Evolutionary conservation across 2,797 vertebrate species (phyloP), one percentile per base, ranked within the genome.

Genomic region (Silurus aristotelis): DNA sequence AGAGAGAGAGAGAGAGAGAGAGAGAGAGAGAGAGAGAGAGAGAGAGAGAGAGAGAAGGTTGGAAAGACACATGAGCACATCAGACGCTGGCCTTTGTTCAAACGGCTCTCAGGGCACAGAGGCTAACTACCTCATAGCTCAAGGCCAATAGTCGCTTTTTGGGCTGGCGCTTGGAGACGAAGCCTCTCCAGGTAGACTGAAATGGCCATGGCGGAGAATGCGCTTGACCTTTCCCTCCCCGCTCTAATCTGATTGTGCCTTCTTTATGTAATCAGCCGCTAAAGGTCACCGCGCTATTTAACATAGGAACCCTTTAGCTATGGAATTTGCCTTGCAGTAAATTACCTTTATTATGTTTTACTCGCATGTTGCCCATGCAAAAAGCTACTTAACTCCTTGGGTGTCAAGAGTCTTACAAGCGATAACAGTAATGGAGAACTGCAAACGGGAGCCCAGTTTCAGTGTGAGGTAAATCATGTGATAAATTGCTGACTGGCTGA

Each of bases 271-370:
- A 98, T 97, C 96, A 97, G 95, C 95, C 95, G 89, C 95, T 96
- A 98, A 98, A 98, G 97, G 97, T 98, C 97, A 97, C 94, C 90
- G 90, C 94, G 95, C 96, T 97, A 96, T 96, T 97, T 97, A 97
- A 97, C 96, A 96, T 96, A 94, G 96, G 94, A 94, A 95, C 95
- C 96, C 96, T 96, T 96, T 94, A 97, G 96, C 96, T 95, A 97
- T 96, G 96, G 96, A 97, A 97, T 97, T 96, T 97, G 96, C 97
- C 96, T 96, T 94, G 96, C 96, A 97, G 95, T 97, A 97, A 97
- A 98, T 97, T 97, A 97, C 96, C 96, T 96, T 97, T 96, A 98
- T 97, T 97, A 96, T 96, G 96, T 97, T 97, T 96, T 94, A 93
- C 93, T 94, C 94, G 92, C 95, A 96, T 96, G 96, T 94, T 93